phyloP scores from a whole-genome alignment of 2,888 invertebrate genomes.

The Cephalotes varians region DNA sequence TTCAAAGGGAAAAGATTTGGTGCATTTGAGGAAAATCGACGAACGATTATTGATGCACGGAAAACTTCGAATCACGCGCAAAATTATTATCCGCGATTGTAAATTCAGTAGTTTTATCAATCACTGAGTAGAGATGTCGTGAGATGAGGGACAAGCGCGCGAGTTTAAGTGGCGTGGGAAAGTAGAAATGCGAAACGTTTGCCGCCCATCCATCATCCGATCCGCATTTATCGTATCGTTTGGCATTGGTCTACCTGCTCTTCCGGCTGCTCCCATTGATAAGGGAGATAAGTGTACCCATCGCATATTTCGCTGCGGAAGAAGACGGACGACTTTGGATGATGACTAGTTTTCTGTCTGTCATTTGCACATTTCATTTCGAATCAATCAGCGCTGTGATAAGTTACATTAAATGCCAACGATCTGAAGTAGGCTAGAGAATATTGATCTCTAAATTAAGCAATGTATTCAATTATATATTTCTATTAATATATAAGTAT shows the following conservation, averaged over 20 bases:
- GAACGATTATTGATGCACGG: conserved; percentile 47
- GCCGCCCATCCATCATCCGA: conserved; percentile 79
- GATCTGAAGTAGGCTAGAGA: background rate
- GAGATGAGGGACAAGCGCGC: conserved; percentile 49
- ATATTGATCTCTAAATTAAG: conserved; percentile 1
- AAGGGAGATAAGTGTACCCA: conserved; percentile 74
- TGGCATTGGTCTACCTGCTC: conserved; percentile 72
- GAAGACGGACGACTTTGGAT: conserved; percentile 75
- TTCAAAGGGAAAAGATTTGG: conserved; percentile 6
- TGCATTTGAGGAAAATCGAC: conserved; percentile 31
- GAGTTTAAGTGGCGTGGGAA: conserved; percentile 81
- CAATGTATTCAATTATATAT: background rate
- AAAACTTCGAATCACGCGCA: conserved; percentile 9
- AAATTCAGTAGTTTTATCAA: conserved; percentile 64
- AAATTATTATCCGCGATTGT: conserved; percentile 52
- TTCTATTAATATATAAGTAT: background rate
- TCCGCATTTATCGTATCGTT: conserved; percentile 75
- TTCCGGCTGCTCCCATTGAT: conserved; percentile 75
- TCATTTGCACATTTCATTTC: conserved; percentile 49
- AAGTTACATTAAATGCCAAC: conserved; percentile 33
- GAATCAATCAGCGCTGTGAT: conserved; percentile 46
- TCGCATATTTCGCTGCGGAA: conserved; percentile 58
- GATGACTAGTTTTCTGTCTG: conserved; percentile 56
- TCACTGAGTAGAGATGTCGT: conserved; percentile 66
- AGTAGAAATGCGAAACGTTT: conserved; percentile 74